Conservation (phyloP, 2,113 vertebrate genomes). For the Natator depressus region DNA sequence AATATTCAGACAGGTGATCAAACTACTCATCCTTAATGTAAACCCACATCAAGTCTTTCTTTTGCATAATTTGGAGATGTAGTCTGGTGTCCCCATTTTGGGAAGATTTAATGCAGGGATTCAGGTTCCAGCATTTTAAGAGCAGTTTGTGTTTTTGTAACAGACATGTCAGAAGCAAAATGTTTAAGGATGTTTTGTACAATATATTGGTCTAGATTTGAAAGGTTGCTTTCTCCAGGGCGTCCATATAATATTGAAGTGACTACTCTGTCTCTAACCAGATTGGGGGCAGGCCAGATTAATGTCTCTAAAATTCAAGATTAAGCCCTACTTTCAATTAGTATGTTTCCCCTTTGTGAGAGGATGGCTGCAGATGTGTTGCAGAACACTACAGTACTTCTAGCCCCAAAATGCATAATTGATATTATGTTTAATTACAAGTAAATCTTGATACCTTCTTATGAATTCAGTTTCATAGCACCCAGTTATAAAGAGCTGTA, state of each 20-base stretch:
- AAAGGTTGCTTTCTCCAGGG: neutral
- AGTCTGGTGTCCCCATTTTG: neutral
- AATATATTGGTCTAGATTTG: fast-evolving
- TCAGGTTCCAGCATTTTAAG: neutral
- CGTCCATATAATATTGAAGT: fast-evolving
- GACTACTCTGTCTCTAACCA: fast-evolving
- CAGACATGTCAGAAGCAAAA: neutral
- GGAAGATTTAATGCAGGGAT: fast-evolving
- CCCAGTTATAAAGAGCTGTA: neutral
- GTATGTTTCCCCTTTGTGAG: neutral
- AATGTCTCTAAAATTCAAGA: neutral
- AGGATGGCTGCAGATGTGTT: fast-evolving
- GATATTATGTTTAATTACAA: no score
- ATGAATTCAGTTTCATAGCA: no score
- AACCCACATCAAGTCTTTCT: neutral
- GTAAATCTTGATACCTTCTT: no score
- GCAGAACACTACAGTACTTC: fast-evolving
- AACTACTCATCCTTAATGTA: fast-evolving
- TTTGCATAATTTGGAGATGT: fast-evolving
- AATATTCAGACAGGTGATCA: neutral
- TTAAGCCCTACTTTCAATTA: neutral
- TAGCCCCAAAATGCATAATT: neutral
- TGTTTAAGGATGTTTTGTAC: neutral
- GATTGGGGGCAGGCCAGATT: neutral
- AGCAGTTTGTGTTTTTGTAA: neutral